Conservation (phyloP, 2,797 vertebrate genomes). For the Oceanodroma leucorhoa region DNA sequence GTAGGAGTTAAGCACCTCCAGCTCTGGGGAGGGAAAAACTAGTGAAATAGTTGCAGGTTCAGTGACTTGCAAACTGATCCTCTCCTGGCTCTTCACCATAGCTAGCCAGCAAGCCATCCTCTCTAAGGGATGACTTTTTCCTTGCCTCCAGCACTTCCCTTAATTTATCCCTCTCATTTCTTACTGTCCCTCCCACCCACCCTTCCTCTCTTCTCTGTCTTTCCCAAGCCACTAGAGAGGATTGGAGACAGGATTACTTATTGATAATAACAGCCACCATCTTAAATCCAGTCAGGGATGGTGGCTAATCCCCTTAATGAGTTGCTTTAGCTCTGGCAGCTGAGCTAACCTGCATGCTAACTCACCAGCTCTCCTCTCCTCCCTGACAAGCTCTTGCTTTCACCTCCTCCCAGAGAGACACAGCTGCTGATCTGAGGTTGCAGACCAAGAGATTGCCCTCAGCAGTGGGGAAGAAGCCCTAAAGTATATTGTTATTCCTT, state of each 20-base stretch:
- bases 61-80: not conserved
- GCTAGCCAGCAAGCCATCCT: not conserved
- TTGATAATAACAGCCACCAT: slow-evolving; percentile 26
- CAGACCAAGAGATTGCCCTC: not conserved
- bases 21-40: not conserved
- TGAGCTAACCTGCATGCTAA: not conserved
- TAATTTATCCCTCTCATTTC: not conserved
- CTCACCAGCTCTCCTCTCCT: not conserved
- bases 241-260: slow-evolving; percentile 35
- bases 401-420: not conserved
- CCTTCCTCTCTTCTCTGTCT: not conserved
- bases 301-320: slow-evolving; percentile 51
- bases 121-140: not conserved
- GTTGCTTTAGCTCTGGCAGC: slow-evolving; percentile 11
- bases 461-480: not conserved
- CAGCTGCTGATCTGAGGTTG: not conserved
- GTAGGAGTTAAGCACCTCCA: not conserved
- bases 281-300: slow-evolving; percentile 34
- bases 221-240: not conserved
- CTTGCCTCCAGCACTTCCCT: not conserved
- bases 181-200: not conserved
- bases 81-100: not conserved
- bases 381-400: not conserved
- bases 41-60: not conserved
- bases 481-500: not conserved